phyloP scores from a whole-genome alignment of 2,797 vertebrate species.

The Sardinella longiceps region DNA sequence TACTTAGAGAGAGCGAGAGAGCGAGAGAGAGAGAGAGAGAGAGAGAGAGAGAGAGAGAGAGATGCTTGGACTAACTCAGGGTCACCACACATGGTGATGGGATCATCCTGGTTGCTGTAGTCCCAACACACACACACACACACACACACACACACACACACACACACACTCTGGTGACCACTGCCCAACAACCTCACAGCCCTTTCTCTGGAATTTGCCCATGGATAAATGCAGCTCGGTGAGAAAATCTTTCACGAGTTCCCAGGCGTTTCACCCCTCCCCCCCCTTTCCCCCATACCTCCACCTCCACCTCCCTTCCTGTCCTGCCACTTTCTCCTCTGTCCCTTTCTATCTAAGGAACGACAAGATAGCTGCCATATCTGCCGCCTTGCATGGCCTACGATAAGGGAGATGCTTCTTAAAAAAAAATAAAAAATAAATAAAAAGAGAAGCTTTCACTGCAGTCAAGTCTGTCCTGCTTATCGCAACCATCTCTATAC shows the following conservation, averaged over 20 bases:
- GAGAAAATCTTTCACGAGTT: slow-evolving; percentile 1
- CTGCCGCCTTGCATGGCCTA: neutral
- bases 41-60: too few species aligned
- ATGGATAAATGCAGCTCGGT: neutral
- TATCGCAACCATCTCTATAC: neutral
- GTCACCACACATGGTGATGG: neutral
- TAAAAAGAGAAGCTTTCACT: neutral
- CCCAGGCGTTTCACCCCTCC: neutral
- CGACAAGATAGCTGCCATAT: neutral
- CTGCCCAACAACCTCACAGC: neutral
- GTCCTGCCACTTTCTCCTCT: neutral
- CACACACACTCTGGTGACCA: neutral
- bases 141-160: too few species aligned
- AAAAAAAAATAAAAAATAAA: neutral
- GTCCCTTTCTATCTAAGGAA: neutral
- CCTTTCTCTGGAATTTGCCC: neutral
- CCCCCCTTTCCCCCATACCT: neutral
- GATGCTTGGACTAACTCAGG: neutral
- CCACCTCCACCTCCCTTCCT: neutral
- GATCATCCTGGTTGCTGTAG: neutral
- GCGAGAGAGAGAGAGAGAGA: too few species aligned
- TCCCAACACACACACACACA: neutral
- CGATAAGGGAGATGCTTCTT: neutral
- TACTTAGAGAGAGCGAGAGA: neutral
- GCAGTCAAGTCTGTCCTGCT: neutral